Evolutionary conservation across 1,140 invertebrate genomes (phyloP), one percentile per base, ranked within the genome.

Genomic region (Aphaenogaster rudis): DNA sequence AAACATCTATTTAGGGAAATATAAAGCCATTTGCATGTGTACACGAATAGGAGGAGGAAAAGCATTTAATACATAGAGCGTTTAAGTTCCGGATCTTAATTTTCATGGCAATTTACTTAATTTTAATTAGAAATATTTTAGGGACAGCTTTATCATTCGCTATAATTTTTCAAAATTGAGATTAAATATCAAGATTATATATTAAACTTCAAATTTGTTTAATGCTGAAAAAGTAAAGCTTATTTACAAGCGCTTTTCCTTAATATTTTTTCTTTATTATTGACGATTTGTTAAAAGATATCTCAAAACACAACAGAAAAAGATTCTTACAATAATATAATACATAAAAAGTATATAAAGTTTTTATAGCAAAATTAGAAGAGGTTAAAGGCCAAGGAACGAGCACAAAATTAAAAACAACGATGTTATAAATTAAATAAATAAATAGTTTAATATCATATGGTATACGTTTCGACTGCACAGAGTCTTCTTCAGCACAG

Each of bases 1-100:
- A 84, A 74, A 74, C 54, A 61, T n/a, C 0, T 28, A 48, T 39
- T 81, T 45, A 28, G 36, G 7, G 13, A 50, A 69, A 54, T 72
- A 48, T 33, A 28, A 50, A 72, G 17, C 6, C 7, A 74, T 74
- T 42, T 72, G 50, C 42, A 21, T 69, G n/a, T 8, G 11, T 48
- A 48, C 7, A 28, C n/a, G 0, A 48, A 36, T 1, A n/a, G 42
- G 63, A 72, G 39, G n/a, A 33, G n/a, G n/a, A 28, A 59, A 72
- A 17, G n/a, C n/a, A 54, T 66, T 54, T 80, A 54, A 50, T 59
- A 5, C 3, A 80, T 21, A 17, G 1, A n/a, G 5, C 9, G 8
- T 11, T 54, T 28, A 45, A 28, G 15, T n/a, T 4, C 11, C 15
- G 15, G 2, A 76, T 21, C 3, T 79, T 15, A 61, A 61, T 77